These are phyloP conservation scores for Xestoiulus laeticollis DNA, from an alignment of 2,888 invertebrate species.

Conservation along the genomic window DNA sequence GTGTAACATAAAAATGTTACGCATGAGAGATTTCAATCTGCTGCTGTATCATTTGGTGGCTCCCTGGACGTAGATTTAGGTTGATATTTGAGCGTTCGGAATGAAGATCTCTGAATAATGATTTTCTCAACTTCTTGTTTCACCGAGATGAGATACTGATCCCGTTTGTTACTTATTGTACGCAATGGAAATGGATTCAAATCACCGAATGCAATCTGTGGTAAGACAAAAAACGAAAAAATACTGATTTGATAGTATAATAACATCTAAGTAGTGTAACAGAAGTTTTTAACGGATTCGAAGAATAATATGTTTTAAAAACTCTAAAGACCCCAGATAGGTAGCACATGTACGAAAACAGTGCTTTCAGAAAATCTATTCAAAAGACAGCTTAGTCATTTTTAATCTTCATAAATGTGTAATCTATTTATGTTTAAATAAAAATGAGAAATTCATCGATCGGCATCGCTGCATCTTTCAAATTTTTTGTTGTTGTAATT, in stretches of 20 bases:
- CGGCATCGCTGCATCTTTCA: too few species aligned
- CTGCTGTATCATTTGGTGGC: conserved; percentile 24
- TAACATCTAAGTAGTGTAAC: neutral
- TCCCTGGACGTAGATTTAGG: conserved; percentile 40
- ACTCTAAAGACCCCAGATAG: too few species aligned
- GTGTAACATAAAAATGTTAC: neutral
- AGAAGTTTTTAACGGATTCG: too few species aligned
- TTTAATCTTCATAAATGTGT: too few species aligned
- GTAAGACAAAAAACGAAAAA: neutral
- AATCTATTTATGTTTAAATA: too few species aligned
- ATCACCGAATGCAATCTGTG: conserved; percentile 48
- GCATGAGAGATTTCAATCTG: conserved; percentile 39
- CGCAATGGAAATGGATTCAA: conserved; percentile 50
- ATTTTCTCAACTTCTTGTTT: conserved; percentile 50
- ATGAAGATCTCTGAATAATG: conserved; percentile 36
- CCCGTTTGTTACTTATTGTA: conserved; percentile 49
- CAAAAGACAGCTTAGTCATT: too few species aligned
- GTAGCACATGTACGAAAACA: too few species aligned
- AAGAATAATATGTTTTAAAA: too few species aligned
- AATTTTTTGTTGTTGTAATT: too few species aligned
- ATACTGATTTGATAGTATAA: neutral
- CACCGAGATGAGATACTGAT: conserved; percentile 42
- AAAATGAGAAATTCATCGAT: too few species aligned
- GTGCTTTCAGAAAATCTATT: too few species aligned
- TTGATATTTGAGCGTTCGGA: conserved; percentile 44